Conservation (phyloP, 2,113 vertebrate genomes). For the Macrotis lagotis region DNA sequence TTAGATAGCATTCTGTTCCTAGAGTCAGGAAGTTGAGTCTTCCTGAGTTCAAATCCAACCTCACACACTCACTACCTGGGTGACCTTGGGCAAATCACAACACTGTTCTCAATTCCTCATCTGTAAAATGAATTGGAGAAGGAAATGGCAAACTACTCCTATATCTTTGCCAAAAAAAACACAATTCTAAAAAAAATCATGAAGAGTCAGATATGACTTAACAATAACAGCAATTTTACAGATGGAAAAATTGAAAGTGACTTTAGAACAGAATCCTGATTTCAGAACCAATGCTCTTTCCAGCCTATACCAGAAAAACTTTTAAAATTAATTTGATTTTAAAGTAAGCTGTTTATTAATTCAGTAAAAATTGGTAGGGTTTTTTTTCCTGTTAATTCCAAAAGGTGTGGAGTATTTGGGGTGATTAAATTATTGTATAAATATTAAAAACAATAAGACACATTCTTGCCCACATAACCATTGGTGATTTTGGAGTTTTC, state of each 20-base stretch:
- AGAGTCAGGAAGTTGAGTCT: no score
- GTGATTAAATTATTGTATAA: not conserved
- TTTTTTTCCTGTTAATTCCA: slow-evolving; percentile 13
- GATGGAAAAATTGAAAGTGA: not conserved
- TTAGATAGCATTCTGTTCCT: no score
- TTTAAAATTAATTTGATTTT: slow-evolving; percentile 19
- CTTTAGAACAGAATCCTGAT: not conserved
- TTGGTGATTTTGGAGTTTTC: not conserved
- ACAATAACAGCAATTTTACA: not conserved
- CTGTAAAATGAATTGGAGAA: not conserved
- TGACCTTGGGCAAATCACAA: not conserved
- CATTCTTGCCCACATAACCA: not conserved
- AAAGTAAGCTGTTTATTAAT: slow-evolving; percentile 17
- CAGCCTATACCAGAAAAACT: not conserved
- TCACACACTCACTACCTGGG: no score
- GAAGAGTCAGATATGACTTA: not conserved
- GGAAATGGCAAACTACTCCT: not conserved
- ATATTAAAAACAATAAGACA: not conserved
- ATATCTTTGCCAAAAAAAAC: not conserved
- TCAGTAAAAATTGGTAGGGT: slow-evolving; percentile 13
- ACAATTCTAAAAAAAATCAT: not conserved
- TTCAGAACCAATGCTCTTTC: not conserved
- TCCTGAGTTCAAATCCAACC: no score
- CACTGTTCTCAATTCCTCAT: not conserved
- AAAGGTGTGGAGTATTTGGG: not conserved